phyloP scores from a whole-genome alignment of 2,888 invertebrate genomes.

The Nebria salina region DNA sequence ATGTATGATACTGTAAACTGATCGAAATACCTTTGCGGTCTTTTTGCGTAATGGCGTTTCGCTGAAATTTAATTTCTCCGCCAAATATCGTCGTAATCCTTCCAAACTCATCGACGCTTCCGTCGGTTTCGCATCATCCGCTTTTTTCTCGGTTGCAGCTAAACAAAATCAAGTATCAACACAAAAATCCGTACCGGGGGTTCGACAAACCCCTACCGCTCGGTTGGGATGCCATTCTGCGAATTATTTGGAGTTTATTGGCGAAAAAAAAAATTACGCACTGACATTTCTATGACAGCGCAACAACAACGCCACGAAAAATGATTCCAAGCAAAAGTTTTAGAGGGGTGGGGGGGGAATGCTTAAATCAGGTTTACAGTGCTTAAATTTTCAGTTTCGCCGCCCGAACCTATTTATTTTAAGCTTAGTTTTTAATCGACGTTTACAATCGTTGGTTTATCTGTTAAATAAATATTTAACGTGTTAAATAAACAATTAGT shows the following conservation, averaged over 20 bases:
- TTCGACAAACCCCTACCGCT: constrained; percentile 5
- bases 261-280: constrained; percentile 38
- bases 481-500: background rate
- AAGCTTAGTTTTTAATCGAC: background rate
- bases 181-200: background rate
- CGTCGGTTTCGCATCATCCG: constrained; percentile 2
- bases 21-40: constrained; percentile 51
- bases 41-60: constrained; percentile 55
- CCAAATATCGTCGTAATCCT: constrained; percentile 71
- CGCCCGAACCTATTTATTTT: background rate
- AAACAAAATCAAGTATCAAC: background rate
- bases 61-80: constrained; percentile 70
- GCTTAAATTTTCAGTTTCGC: background rate
- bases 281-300: constrained; percentile 23
- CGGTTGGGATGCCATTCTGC: constrained; percentile 36
- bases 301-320: background rate
- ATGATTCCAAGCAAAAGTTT: background rate
- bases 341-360: background rate
- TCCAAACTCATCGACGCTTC: constrained; percentile 66
- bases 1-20: constrained; percentile 38
- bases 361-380: background rate
- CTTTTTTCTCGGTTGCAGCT: background rate
- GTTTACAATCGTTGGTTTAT: background rate
- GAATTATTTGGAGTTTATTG: constrained; percentile 22
- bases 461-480: background rate